These are phyloP conservation scores for Pteromalus puparum DNA, from an alignment of 1,140 invertebrate genomes.

Conservation along the genomic window DNA sequence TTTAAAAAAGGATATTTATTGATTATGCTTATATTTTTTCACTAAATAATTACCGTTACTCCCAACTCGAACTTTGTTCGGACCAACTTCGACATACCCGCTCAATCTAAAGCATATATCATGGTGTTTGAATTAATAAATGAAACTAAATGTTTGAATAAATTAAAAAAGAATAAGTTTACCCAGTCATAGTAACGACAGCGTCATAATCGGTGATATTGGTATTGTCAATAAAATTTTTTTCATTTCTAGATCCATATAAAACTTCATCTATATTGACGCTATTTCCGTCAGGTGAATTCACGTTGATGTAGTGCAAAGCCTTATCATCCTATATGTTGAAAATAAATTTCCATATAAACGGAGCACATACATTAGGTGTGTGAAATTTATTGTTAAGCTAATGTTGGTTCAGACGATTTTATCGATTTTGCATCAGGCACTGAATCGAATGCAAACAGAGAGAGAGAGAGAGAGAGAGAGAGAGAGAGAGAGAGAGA, in stretches of 20 bases:
- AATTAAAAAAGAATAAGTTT: background rate
- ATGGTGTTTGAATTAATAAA: no score
- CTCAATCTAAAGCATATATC: no score
- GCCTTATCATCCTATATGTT: background rate
- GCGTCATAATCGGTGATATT: background rate
- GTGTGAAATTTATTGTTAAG: background rate
- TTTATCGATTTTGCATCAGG: background rate
- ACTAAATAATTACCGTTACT: no score
- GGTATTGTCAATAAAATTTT: background rate
- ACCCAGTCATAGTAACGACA: background rate
- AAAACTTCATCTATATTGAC: conserved; percentile 4
- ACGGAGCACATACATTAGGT: background rate
- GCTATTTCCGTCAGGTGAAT: background rate
- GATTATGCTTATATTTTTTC: background rate
- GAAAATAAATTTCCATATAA: background rate
- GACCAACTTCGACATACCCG: no score
- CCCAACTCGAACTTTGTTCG: no score
- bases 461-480: no score
- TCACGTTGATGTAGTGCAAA: background rate
- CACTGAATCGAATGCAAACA: no score
- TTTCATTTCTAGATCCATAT: no score
- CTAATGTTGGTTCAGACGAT: background rate
- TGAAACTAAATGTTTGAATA: background rate
- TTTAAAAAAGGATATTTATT: background rate
- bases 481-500: no score